Percentiles rank a stretch among this genome's conserved stretches.
phyloP scores from a whole-genome alignment of 2,888 invertebrate species.

The Rhogogaster chlorosoma region DNA sequence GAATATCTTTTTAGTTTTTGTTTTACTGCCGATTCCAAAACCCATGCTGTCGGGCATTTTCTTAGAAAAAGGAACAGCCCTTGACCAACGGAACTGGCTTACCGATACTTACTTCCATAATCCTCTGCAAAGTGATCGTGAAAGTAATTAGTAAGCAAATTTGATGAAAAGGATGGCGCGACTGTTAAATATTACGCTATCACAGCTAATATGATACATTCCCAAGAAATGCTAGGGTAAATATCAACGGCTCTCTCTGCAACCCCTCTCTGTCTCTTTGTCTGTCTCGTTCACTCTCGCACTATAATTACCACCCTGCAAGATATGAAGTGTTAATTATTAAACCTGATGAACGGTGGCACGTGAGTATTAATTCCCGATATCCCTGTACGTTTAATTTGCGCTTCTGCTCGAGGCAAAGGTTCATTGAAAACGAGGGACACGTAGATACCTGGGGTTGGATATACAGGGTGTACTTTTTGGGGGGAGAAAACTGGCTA shows the following conservation, averaged over 20 bases:
- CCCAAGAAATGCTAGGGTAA: neutral
- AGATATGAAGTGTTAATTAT: conserved; percentile 48
- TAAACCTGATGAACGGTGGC: conserved; percentile 42
- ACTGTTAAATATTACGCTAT: neutral
- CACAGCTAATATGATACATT: neutral
- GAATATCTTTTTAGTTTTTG: neutral
- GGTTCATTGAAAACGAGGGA: conserved; percentile 43
- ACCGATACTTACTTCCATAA: too few species aligned
- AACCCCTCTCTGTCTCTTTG: neutral
- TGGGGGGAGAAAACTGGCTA: neutral
- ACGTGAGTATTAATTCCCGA: conserved; percentile 43
- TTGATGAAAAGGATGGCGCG: neutral
- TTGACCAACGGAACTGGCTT: too few species aligned
- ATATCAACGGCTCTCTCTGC: neutral
- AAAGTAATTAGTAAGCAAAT: neutral
- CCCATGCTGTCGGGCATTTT: neutral
- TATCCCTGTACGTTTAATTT: conserved; percentile 42
- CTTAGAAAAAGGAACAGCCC: neutral
- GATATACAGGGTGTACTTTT: neutral
- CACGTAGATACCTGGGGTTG: neutral
- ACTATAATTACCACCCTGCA: conserved; percentile 38
- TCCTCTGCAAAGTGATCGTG: too few species aligned
- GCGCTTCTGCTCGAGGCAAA: conserved; percentile 42
- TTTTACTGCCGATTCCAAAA: neutral
- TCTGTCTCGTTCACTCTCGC: neutral